Conservation (phyloP, 2,888 invertebrate genomes). For the Trachelus iudaicus region DNA sequence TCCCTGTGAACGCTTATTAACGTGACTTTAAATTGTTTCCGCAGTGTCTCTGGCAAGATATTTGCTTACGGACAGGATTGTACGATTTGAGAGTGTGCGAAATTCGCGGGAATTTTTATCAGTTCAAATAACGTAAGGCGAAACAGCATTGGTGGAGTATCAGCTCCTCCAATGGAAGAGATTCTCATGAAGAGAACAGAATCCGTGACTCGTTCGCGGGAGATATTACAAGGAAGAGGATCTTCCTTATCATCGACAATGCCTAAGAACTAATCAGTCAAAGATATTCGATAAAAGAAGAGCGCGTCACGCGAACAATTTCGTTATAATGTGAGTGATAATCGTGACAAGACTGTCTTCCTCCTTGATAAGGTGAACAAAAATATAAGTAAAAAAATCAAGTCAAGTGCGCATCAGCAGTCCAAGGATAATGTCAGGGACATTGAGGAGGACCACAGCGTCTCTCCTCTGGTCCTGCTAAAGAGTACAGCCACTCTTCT, state of each 20-base stretch:
- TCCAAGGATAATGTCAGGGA: neutral
- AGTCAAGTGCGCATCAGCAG: neutral
- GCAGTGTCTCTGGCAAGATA: neutral
- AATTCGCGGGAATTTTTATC: neutral
- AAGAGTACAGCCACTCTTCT: neutral
- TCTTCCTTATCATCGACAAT: neutral
- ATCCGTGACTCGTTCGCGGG: neutral
- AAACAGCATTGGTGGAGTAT: neutral
- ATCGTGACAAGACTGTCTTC: neutral
- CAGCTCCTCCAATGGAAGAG: neutral
- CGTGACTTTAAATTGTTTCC: neutral
- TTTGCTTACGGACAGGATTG: neutral
- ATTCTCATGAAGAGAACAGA: neutral
- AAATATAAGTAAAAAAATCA: neutral
- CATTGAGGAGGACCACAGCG: neutral
- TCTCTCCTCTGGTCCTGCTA: neutral
- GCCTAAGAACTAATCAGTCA: neutral
- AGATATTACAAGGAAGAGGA: neutral
- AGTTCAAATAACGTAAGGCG: neutral
- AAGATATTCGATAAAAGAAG: neutral
- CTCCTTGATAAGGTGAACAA: neutral
- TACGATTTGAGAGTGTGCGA: neutral
- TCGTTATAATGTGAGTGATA: neutral
- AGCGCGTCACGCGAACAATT: slow-evolving; percentile 2
- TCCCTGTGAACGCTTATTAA: neutral